A percentile compares a stretch with the other conserved stretches of the same genome.
These are phyloP conservation scores for Sebastes nivosus DNA, from an alignment of 2,797 vertebrate species.

Conservation along the genomic window DNA sequence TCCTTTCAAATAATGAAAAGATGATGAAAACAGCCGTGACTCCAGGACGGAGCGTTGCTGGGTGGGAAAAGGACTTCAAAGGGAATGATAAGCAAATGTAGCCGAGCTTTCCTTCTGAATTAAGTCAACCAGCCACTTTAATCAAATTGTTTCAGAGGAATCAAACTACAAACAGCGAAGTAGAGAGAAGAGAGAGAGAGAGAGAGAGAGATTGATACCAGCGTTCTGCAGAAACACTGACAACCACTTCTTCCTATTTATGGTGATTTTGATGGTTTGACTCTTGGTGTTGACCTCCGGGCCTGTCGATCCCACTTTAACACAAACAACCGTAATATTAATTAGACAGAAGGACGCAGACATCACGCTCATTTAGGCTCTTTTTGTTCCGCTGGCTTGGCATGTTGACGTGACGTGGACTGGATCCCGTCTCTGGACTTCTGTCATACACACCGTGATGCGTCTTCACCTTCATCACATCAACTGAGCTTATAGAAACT, in stretches of 20 bases:
- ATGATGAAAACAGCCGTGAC: slow-evolving; percentile 73
- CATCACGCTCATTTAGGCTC: background rate
- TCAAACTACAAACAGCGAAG: slow-evolving; percentile 66
- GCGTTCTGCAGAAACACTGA: background rate
- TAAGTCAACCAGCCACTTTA: slow-evolving; percentile 76
- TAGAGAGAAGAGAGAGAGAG: background rate
- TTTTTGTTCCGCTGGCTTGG: background rate
- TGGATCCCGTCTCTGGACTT: background rate
- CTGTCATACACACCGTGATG: background rate
- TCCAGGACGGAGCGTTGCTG: slow-evolving; percentile 66
- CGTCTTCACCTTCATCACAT: background rate
- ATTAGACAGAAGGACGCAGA: background rate
- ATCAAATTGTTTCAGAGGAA: slow-evolving; percentile 80
- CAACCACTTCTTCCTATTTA: slow-evolving; percentile 28
- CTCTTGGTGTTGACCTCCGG: slow-evolving; percentile 15
- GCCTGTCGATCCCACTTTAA: background rate
- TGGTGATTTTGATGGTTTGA: background rate
- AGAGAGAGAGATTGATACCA: slow-evolving; percentile 38
- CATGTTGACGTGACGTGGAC: background rate
- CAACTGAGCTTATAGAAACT: background rate
- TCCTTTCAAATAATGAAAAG: slow-evolving; percentile 67
- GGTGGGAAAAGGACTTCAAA: slow-evolving; percentile 76
- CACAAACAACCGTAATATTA: background rate
- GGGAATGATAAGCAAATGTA: slow-evolving; percentile 75
- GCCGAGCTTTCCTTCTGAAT: slow-evolving; percentile 75